Evolutionary conservation across 2,888 invertebrate species (phyloP).

Genomic region (Erebia ligea): DNA sequence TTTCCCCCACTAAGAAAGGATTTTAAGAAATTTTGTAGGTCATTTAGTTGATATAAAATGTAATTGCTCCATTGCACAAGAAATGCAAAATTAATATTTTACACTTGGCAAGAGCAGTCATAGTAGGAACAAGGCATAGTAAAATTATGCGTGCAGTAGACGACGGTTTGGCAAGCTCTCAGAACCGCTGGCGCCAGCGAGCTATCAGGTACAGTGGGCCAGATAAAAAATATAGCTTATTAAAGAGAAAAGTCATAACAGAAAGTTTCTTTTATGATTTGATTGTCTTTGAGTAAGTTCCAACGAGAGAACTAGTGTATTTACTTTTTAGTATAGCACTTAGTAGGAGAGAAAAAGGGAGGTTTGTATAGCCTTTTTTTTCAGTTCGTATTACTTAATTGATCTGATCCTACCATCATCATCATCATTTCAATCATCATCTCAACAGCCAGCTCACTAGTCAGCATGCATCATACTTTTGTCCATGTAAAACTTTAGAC

Average conservation of each 20-base stretch:
- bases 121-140: conserved; percentile 30
- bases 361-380: no score
- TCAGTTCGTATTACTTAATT: no score
- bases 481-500: no score
- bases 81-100: conserved; percentile 21
- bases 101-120: conserved; percentile 35
- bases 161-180: conserved; percentile 52
- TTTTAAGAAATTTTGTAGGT: no score
- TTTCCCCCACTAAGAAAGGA: no score
- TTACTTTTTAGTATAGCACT: neutral
- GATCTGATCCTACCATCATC: no score
- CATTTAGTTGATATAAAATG: neutral
- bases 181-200: conserved; percentile 42
- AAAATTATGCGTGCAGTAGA: conserved; percentile 39
- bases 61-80: neutral
- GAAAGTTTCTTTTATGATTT: conserved; percentile 10
- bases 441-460: no score
- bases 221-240: conserved; percentile 26
- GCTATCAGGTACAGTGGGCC: conserved; percentile 37
- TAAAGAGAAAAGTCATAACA: conserved; percentile 11
- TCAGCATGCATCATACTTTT: no score
- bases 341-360: neutral
- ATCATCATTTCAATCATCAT: no score
- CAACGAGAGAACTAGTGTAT: neutral
- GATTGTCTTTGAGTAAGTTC: neutral